Conservation (phyloP, 1,140 invertebrate genomes). For the Lepidotrigona ventralis region DNA sequence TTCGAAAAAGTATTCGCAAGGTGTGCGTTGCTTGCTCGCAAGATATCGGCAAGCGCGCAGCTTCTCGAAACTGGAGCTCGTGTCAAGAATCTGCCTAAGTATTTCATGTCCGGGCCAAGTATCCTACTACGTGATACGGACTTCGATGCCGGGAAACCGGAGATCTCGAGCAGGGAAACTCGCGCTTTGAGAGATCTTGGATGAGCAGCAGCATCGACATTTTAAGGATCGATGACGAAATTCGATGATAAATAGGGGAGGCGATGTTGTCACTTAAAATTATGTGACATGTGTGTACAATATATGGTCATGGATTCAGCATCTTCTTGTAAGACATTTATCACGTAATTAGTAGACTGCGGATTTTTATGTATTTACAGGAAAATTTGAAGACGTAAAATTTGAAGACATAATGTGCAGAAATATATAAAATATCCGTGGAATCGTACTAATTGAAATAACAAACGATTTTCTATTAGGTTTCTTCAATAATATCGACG, state of each 20-base stretch:
- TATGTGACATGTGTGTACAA: background rate
- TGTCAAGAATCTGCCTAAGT: slow-evolving; percentile 55
- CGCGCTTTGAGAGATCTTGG: no score
- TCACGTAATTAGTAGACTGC: no score
- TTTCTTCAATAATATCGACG: no score
- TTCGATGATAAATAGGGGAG: background rate
- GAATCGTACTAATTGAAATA: no score
- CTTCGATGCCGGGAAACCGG: background rate
- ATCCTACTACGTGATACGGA: slow-evolving; percentile 14
- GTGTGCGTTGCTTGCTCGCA: slow-evolving; percentile 40
- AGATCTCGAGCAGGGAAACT: background rate
- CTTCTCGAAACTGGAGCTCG: slow-evolving; percentile 56
- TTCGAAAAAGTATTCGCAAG: slow-evolving; percentile 61
- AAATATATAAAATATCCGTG: no score
- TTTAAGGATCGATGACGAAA: background rate
- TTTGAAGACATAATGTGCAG: no score
- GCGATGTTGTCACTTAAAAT: no score
- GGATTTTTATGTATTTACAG: no score
- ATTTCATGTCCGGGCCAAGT: slow-evolving; percentile 43
- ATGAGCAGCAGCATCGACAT: background rate
- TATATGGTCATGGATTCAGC: no score
- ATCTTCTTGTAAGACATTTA: no score
- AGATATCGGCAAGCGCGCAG: slow-evolving; percentile 32
- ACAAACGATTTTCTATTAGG: no score
- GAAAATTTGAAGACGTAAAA: no score